Evolutionary conservation across 2,797 vertebrate species (phyloP).

Genomic region (Lutjanus campechanus): DNA sequence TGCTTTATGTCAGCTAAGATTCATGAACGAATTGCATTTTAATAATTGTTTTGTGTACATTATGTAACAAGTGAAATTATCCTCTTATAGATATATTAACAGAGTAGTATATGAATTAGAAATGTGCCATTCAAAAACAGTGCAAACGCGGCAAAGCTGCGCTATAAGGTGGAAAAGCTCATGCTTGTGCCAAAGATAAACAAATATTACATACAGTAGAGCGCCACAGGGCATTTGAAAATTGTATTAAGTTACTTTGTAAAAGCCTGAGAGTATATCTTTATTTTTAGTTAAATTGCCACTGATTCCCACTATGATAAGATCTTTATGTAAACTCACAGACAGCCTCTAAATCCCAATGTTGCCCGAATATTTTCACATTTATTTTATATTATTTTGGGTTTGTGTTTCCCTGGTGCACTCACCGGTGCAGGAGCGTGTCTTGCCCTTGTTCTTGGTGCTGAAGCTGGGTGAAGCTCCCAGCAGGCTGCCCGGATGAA

Average conservation of each 20-base stretch:
- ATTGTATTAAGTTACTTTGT: not conserved
- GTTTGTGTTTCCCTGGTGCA: not conserved
- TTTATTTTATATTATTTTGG: not conserved
- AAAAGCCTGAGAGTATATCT: not conserved
- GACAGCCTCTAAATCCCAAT: not conserved
- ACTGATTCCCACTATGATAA: conserved; percentile 7
- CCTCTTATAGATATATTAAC: not conserved
- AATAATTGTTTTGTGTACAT: not conserved
- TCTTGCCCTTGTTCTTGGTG: conserved; percentile 93
- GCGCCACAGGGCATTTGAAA: not conserved
- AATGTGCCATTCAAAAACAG: not conserved
- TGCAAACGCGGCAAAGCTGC: not conserved
- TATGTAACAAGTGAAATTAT: conserved; percentile 1
- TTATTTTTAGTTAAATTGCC: not conserved
- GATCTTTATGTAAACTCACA: conserved; percentile 6
- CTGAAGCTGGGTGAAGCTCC: conserved; percentile 89
- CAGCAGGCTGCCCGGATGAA: conserved; percentile 91
- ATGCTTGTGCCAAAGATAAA: not conserved
- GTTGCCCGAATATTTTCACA: not conserved
- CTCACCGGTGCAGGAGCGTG: conserved; percentile 94
- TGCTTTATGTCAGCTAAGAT: not conserved
- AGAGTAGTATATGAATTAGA: not conserved
- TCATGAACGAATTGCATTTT: not conserved
- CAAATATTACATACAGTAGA: not conserved
- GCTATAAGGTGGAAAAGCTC: not conserved